These are phyloP conservation scores for Danaus melanippus DNA, from an alignment of 1,140 invertebrate genomes.

Conservation along the genomic window DNA sequence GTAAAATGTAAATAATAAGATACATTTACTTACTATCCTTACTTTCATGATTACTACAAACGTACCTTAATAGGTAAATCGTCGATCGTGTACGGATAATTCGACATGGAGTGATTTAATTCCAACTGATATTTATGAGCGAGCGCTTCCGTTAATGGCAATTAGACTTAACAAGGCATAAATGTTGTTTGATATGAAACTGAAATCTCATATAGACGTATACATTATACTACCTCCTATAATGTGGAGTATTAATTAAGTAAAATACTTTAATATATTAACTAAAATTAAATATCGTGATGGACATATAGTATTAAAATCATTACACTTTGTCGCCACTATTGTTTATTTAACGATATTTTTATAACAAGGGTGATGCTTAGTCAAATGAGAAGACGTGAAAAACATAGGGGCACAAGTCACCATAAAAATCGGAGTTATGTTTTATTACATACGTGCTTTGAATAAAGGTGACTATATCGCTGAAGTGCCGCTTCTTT, in stretches of 20 bases:
- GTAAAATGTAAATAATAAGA: no score
- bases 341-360: constrained; percentile 32
- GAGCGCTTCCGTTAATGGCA: constrained; percentile 28
- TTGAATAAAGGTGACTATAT: constrained; percentile 37
- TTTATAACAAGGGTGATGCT: constrained; percentile 38
- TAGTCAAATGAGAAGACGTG: constrained; percentile 40
- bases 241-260: no score
- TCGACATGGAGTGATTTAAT: constrained; percentile 48
- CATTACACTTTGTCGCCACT: no score
- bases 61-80: constrained; percentile 33
- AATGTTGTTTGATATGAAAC: constrained; percentile 15
- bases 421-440: constrained; percentile 60
- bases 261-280: no score
- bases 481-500: constrained; percentile 25
- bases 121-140: constrained; percentile 42
- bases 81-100: constrained; percentile 41
- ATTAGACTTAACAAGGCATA: constrained; percentile 31
- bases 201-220: no score
- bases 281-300: no score
- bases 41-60: constrained; percentile 21
- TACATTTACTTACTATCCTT: no score
- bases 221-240: no score
- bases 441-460: constrained; percentile 59
- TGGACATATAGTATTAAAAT: no score
- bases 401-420: constrained; percentile 25